These are phyloP conservation scores for Thripadectes ignobilis DNA, from an alignment of 2,797 vertebrate genomes.

Conservation along the genomic window DNA sequence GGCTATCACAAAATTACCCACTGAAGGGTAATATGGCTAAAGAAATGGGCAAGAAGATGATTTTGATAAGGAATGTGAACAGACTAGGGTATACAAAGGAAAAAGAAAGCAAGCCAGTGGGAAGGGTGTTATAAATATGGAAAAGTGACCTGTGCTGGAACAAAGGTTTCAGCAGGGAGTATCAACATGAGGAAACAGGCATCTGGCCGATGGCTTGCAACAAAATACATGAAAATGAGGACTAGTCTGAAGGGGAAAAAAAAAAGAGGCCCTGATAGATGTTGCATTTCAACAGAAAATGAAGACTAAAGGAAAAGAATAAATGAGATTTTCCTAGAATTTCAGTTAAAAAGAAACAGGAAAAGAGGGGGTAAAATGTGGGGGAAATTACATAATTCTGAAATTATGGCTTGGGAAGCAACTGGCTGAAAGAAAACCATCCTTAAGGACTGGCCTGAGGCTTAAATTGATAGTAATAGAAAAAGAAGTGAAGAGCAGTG, in stretches of 20 bases:
- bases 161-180: background rate
- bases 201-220: background rate
- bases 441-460: background rate
- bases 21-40: background rate
- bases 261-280: background rate
- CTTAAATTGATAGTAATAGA: background rate
- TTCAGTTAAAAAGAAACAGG: background rate
- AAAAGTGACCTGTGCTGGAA: background rate
- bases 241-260: background rate
- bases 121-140: background rate
- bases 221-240: background rate
- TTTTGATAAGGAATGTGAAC: background rate
- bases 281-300: background rate
- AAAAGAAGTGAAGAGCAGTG: background rate
- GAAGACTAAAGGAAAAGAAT: background rate
- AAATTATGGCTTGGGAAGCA: background rate
- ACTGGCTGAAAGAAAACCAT: background rate
- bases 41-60: background rate
- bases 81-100: background rate
- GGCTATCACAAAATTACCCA: background rate
- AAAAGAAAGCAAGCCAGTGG: background rate
- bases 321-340: background rate
- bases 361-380: background rate
- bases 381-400: background rate
- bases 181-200: background rate